phyloP scores from a whole-genome alignment of 2,113 vertebrate species.

The Girardinichthys multiradiatus region DNA sequence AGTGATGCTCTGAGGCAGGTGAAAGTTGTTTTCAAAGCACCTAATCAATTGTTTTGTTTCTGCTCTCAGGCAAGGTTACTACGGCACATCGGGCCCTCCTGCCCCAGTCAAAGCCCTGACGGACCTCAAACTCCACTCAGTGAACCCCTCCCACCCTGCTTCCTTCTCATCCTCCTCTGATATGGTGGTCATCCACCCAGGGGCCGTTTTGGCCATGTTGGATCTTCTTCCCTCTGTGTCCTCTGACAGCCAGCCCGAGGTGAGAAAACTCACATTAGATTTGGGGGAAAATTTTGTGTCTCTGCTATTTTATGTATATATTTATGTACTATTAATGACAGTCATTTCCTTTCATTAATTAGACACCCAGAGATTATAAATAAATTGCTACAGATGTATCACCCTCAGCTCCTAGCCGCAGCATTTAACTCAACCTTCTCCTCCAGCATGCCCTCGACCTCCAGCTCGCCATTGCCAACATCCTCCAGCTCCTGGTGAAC shows the following conservation, averaged over 20 bases:
- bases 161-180: conserved; percentile 82
- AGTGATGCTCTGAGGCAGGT: no score
- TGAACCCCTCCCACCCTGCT: conserved; percentile 73
- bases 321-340: no score
- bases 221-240: conserved; percentile 94
- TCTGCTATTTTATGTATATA: no score
- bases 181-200: conserved; percentile 93
- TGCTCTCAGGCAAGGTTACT: conserved; percentile 87
- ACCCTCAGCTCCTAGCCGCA: no score
- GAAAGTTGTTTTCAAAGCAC: background rate
- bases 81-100: conserved; percentile 85
- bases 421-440: background rate
- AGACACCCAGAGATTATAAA: background rate
- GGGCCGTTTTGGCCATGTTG: conserved; percentile 92
- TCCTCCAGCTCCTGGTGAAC: conserved; percentile 93
- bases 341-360: no score
- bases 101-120: conserved; percentile 83
- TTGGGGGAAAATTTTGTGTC: conserved; percentile 15
- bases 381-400: no score
- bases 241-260: conserved; percentile 92
- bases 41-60: background rate
- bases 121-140: conserved; percentile 86
- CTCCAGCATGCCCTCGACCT: conserved; percentile 92
- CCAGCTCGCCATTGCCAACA: conserved; percentile 93
- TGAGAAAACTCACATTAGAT: conserved; percentile 63